phyloP scores from a whole-genome alignment of 2,113 vertebrate genomes.

The Mormoops blainvillei region DNA sequence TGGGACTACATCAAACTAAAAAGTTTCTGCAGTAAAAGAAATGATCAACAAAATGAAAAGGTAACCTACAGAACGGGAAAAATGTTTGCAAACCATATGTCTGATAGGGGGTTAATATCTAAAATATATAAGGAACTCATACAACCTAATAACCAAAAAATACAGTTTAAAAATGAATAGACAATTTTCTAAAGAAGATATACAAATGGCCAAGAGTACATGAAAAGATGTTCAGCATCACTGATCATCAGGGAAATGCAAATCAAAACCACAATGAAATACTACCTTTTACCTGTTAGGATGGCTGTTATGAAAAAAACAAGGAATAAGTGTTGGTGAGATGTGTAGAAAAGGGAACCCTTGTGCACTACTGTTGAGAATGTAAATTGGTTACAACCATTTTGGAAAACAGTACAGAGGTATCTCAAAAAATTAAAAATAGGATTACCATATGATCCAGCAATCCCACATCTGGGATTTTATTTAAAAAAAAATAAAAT shows the following conservation, averaged over 20 bases:
- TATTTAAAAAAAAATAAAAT: background rate
- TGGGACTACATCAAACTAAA: background rate
- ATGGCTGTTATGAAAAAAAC: background rate
- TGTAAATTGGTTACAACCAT: background rate
- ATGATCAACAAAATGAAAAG: background rate
- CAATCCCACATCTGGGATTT: background rate
- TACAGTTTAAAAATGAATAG: background rate
- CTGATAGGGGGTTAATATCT: background rate
- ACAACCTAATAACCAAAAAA: background rate
- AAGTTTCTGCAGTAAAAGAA: background rate
- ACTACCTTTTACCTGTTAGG: background rate
- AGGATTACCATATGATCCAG: background rate
- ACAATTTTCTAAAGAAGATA: background rate
- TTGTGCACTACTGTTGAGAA: background rate
- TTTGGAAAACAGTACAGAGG: background rate
- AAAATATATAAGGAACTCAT: background rate
- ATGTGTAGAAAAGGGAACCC: background rate
- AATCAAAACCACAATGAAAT: background rate
- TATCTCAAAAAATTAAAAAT: background rate
- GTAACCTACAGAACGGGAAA: background rate
- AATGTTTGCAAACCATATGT: background rate
- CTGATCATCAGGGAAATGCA: background rate
- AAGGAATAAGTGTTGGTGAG: background rate
- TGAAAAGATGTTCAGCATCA: background rate
- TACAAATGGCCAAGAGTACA: background rate